Percentiles rank a stretch among this genome's conserved stretches.
Conservation (phyloP, 2,797 vertebrate species). For the Hydrophis major region DNA sequence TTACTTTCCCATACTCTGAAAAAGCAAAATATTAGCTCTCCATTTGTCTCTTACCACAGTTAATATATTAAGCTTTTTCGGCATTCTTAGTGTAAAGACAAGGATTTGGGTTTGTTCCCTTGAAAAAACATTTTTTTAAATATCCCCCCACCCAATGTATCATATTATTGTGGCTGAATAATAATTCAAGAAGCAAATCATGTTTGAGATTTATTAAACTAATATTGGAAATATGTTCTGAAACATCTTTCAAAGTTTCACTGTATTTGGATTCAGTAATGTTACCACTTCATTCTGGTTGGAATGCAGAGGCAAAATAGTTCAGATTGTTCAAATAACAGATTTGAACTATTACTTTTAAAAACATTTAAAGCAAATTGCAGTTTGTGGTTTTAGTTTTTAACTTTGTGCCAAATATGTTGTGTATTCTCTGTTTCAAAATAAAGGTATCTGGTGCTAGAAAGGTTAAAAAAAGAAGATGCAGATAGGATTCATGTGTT, state of each 20-base stretch:
- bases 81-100: not conserved
- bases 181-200: not conserved
- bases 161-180: not conserved
- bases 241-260: not conserved
- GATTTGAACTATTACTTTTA: not conserved
- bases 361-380: not conserved
- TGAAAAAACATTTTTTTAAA: not conserved
- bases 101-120: not conserved
- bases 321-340: not conserved
- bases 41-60: not conserved
- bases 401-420: not conserved
- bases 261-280: not conserved
- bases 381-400: not conserved
- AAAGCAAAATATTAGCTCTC: not conserved
- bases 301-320: not conserved
- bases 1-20: not conserved
- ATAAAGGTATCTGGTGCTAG: slow-evolving; percentile 91
- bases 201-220: not conserved
- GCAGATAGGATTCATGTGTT: slow-evolving; percentile 93
- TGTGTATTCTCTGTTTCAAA: slow-evolving; percentile 27
- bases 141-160: not conserved
- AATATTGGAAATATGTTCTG: not conserved
- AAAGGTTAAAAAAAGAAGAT: slow-evolving; percentile 91
- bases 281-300: not conserved
- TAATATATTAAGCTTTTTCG: not conserved